Evolutionary conservation across 2,888 invertebrate species (phyloP).

Genomic region (Lasiommata megera): DNA sequence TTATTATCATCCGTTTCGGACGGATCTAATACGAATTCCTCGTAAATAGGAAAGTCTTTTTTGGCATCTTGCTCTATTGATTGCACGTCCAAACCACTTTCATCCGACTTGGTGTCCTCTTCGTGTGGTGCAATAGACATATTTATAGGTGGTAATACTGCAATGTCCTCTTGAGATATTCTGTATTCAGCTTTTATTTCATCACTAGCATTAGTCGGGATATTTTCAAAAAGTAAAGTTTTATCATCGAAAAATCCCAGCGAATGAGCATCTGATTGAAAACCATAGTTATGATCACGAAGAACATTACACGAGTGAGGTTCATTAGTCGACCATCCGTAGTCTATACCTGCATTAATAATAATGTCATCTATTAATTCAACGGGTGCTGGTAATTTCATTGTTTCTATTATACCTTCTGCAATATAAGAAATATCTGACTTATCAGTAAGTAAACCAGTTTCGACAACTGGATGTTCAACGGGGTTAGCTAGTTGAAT

Average conservation of each 20-base stretch:
- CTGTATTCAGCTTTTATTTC: conserved; percentile 62
- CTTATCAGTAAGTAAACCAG: conserved; percentile 31
- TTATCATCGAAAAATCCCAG: conserved; percentile 52
- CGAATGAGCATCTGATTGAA: conserved; percentile 44
- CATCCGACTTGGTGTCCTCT: conserved; percentile 63
- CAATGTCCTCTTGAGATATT: conserved; percentile 50
- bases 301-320: conserved; percentile 27
- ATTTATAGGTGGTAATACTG: conserved; percentile 45
- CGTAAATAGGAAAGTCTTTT: conserved; percentile 65
- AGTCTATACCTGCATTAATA: conserved; percentile 36
- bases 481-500: conserved; percentile 67
- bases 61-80: conserved; percentile 73
- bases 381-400: conserved; percentile 55
- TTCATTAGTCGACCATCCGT: conserved; percentile 49
- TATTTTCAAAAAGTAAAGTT: conserved; percentile 52
- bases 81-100: conserved; percentile 64
- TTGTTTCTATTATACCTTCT: conserved; percentile 62
- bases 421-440: conserved; percentile 55
- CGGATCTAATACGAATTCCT: conserved; percentile 67
- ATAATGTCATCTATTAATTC: conserved; percentile 50
- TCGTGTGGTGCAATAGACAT: conserved; percentile 61
- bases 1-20: conserved; percentile 67
- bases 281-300: conserved; percentile 42
- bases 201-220: conserved; percentile 58
- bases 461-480: conserved; percentile 51